Percentiles rank a stretch among this genome's conserved stretches.
Conservation (phyloP, 2,113 vertebrate genomes). For the Gallinago paraguaiae region DNA sequence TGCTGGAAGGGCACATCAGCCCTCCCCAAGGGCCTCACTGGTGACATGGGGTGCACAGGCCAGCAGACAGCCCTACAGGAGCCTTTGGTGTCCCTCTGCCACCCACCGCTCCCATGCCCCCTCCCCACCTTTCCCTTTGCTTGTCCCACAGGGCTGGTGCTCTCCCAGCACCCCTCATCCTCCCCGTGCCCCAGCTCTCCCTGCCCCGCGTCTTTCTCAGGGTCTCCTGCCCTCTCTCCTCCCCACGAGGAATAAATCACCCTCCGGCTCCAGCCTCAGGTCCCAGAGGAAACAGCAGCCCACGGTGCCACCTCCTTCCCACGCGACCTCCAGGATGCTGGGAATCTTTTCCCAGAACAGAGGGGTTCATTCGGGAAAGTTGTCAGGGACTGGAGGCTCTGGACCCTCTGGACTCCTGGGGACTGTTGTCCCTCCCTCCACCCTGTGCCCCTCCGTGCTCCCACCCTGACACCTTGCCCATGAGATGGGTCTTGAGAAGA, state of each 20-base stretch:
- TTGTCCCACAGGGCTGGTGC: accelerated
- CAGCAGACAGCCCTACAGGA: accelerated
- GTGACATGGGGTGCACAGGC: not conserved
- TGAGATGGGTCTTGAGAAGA: not conserved
- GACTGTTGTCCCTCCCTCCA: not conserved
- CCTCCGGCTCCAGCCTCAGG: not conserved
- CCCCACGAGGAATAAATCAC: slow-evolving; percentile 33
- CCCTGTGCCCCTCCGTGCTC: not conserved
- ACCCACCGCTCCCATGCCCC: accelerated
- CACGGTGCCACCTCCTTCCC: not conserved
- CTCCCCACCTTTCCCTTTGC: accelerated
- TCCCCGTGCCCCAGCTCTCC: not conserved
- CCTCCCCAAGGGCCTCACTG: not conserved
- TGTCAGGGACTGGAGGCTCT: not conserved
- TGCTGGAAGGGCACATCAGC: not conserved
- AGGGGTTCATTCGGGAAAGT: slow-evolving; percentile 20
- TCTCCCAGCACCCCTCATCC: not conserved
- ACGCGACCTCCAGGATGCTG: not conserved
- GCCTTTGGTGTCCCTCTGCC: not conserved
- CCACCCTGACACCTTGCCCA: not conserved
- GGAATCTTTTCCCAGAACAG: slow-evolving; percentile 53
- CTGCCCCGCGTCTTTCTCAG: not conserved
- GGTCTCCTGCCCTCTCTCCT: slow-evolving; percentile 37
- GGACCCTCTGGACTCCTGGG: not conserved
- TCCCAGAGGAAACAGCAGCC: not conserved